phyloP scores from a whole-genome alignment of 2,888 invertebrate species.

The Drepanosiphum platanoidis region DNA sequence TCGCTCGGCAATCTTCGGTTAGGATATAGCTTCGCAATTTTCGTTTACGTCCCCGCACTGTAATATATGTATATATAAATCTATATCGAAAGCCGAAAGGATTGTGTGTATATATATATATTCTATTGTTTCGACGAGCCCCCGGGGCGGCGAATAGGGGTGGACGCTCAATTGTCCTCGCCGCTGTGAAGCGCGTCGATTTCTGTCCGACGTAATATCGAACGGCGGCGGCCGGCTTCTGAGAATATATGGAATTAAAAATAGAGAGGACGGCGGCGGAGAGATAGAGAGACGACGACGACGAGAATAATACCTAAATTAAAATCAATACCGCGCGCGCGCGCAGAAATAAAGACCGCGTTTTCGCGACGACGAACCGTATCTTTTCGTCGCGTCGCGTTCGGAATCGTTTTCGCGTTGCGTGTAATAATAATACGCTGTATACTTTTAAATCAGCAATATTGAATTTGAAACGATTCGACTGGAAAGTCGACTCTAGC shows the following conservation, averaged over 20 bases:
- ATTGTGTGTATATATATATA: no score
- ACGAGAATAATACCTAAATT: slow-evolving; percentile 18
- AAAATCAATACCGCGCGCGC: slow-evolving; percentile 35
- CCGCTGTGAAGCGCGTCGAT: background rate
- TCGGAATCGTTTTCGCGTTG: slow-evolving; percentile 54
- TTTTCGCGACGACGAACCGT: slow-evolving; percentile 24
- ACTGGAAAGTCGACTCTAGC: slow-evolving; percentile 59
- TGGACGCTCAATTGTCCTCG: slow-evolving; percentile 23
- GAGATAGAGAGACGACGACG: background rate
- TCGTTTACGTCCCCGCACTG: no score
- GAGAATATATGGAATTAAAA: background rate
- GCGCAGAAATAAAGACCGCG: slow-evolving; percentile 13
- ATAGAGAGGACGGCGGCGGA: background rate
- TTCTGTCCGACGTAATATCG: slow-evolving; percentile 15
- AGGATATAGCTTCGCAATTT: no score
- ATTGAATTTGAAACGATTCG: slow-evolving; percentile 62
- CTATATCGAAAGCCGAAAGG: slow-evolving; percentile 6
- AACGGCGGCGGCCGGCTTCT: background rate
- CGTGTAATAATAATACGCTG: slow-evolving; percentile 38
- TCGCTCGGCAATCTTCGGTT: no score
- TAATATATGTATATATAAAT: background rate
- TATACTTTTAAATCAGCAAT: slow-evolving; percentile 61
- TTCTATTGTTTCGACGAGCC: slow-evolving; percentile 24
- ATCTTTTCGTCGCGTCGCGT: slow-evolving; percentile 10
- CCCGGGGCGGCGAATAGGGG: slow-evolving; percentile 18